Evolutionary conservation across 2,888 invertebrate species (phyloP).

Genomic region (Lithophane leautieri): DNA sequence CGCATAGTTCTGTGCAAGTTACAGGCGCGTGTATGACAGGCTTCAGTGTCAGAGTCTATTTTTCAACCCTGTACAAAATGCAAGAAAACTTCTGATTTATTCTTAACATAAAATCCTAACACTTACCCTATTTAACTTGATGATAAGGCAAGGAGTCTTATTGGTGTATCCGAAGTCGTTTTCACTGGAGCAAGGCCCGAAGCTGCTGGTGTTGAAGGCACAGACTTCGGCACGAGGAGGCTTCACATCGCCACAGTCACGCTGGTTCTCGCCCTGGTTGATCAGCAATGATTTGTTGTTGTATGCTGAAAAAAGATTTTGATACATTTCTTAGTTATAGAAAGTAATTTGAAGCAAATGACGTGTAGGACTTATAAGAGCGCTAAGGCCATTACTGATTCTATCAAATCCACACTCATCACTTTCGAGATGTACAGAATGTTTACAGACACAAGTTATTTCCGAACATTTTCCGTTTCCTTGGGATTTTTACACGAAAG

Average conservation of each 20-base stretch:
- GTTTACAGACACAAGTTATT: neutral
- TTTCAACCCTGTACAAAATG: neutral
- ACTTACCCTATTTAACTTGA: constrained; percentile 95
- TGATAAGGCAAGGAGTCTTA: constrained; percentile 97
- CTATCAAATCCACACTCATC: neutral
- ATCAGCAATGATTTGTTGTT: constrained; percentile 80
- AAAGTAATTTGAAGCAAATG: neutral
- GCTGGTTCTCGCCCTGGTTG: constrained; percentile 82
- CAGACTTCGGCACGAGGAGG: constrained; percentile 91
- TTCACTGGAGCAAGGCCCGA: constrained; percentile 94
- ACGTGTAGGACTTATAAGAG: neutral
- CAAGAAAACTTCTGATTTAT: neutral
- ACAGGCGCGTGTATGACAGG: no score
- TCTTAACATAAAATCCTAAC: neutral
- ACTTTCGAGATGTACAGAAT: neutral
- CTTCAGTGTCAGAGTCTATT: neutral
- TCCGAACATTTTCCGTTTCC: no score
- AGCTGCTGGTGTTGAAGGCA: constrained; percentile 94
- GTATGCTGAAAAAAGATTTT: constrained; percentile 76
- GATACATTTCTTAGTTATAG: neutral
- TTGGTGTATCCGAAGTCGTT: constrained; percentile 96
- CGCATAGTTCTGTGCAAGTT: no score
- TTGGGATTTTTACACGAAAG: no score
- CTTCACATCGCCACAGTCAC: constrained; percentile 77
- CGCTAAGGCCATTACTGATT: neutral